Percentiles rank a stretch among this genome's conserved stretches.
phyloP scores from a whole-genome alignment of 2,113 vertebrate genomes.

The Steatornis caripensis region DNA sequence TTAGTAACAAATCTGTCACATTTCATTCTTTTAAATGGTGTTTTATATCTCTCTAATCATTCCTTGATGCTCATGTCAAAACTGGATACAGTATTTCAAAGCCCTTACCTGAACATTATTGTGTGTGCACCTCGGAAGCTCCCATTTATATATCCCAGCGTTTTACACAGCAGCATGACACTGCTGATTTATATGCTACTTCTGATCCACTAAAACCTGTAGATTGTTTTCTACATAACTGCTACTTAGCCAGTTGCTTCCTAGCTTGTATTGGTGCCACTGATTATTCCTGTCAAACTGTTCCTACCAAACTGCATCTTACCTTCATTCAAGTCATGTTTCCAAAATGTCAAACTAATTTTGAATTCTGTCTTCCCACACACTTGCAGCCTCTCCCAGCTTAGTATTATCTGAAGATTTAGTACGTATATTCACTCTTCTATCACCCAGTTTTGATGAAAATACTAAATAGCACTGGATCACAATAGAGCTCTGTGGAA shows the following conservation, averaged over 20 bases:
- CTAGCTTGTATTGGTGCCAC: neutral
- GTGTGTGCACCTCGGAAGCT: neutral
- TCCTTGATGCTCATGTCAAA: neutral
- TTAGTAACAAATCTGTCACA: neutral
- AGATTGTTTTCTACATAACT: neutral
- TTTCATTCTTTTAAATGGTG: neutral
- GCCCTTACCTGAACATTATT: neutral
- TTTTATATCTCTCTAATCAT: neutral
- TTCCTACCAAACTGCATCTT: neutral
- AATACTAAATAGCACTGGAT: neutral
- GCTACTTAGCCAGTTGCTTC: neutral
- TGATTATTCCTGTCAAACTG: slow-evolving; percentile 1
- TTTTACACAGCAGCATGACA: neutral
- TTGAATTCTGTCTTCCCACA: slow-evolving; percentile 32
- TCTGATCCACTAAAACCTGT: neutral
- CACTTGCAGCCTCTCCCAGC: neutral
- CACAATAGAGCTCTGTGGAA: neutral
- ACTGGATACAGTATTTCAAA: neutral
- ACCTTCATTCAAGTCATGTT: neutral
- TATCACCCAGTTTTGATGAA: neutral
- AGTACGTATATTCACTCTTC: neutral
- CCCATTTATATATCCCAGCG: neutral
- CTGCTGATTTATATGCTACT: neutral
- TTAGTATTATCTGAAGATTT: slow-evolving; percentile 6
- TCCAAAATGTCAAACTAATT: slow-evolving; percentile 43